Evolutionary conservation across 1,140 invertebrate genomes (phyloP).

Genomic region (Trypoxylus dichotomus): DNA sequence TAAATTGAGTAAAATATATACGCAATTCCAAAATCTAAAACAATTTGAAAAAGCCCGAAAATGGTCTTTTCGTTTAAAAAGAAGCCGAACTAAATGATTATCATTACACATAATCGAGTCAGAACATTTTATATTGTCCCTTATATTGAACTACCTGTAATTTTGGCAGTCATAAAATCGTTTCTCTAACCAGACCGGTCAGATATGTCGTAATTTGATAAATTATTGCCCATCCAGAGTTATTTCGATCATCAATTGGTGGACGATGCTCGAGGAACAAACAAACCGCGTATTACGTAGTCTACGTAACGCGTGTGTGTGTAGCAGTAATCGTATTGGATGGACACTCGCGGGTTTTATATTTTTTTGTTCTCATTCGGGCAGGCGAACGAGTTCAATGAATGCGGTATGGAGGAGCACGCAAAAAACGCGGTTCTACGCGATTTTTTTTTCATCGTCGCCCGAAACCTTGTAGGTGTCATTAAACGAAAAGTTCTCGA

Average conservation of each 20-base stretch:
- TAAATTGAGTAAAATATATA: no score
- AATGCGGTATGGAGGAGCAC: neutral
- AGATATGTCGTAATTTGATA: neutral
- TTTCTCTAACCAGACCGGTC: neutral
- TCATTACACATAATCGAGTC: no score
- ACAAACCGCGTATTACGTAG: neutral
- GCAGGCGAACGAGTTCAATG: neutral
- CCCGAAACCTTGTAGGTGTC: conserved; percentile 1
- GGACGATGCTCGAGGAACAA: neutral
- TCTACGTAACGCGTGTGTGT: neutral
- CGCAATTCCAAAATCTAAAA: no score
- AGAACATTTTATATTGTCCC: no score
- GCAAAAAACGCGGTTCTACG: neutral
- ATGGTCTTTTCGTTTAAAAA: no score
- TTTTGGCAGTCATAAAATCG: no score
- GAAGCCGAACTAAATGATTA: no score
- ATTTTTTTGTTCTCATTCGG: neutral
- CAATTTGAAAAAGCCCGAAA: no score
- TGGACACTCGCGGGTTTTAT: neutral
- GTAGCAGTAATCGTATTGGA: neutral
- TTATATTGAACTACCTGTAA: no score
- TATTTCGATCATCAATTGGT: neutral
- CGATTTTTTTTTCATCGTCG: neutral
- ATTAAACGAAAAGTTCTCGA: neutral
- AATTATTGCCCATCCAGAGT: neutral